A percentile compares a stretch with the other conserved stretches of the same genome.
These are phyloP conservation scores for Meles meles DNA, from an alignment of 2,113 vertebrate species.

Conservation along the genomic window DNA sequence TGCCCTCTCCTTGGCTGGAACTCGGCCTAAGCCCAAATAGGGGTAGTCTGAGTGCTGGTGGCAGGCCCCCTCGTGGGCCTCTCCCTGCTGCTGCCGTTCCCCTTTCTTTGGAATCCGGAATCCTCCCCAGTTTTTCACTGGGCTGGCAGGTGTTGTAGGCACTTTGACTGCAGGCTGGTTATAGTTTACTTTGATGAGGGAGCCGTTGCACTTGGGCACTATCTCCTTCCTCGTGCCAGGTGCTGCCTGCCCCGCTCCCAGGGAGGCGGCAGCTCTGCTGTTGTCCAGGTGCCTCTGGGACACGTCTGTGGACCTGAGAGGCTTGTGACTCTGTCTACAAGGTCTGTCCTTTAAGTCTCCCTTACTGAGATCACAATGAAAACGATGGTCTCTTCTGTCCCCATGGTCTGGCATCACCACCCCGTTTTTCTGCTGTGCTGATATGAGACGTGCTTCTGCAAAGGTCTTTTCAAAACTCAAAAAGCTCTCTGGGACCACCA, in stretches of 20 bases:
- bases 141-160: conserved; percentile 83
- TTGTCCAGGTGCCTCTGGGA: conserved; percentile 81
- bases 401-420: conserved; percentile 78
- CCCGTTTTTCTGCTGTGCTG: conserved; percentile 82
- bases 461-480: conserved; percentile 77
- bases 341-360: conserved; percentile 82
- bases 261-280: conserved; percentile 73
- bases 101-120: conserved; percentile 96
- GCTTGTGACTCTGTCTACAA: conserved; percentile 83
- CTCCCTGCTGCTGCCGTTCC: conserved; percentile 82
- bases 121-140: conserved; percentile 93
- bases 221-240: conserved; percentile 76
- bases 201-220: conserved; percentile 84
- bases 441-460: conserved; percentile 71
- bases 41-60: conserved; percentile 77
- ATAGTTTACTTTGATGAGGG: conserved; percentile 81
- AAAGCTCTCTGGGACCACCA: conserved; percentile 48
- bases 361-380: conserved; percentile 76
- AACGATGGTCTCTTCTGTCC: conserved; percentile 81
- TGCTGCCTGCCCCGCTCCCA: conserved; percentile 71
- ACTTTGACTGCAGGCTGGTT: conserved; percentile 81
- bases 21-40: conserved; percentile 75
- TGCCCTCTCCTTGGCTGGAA: conserved; percentile 80
- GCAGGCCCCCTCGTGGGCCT: conserved; percentile 73
- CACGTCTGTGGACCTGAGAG: conserved; percentile 78